Base-by-base conservation (phyloP, 2,797 vertebrate species). In the Mormyrops attenuatus region DNA sequence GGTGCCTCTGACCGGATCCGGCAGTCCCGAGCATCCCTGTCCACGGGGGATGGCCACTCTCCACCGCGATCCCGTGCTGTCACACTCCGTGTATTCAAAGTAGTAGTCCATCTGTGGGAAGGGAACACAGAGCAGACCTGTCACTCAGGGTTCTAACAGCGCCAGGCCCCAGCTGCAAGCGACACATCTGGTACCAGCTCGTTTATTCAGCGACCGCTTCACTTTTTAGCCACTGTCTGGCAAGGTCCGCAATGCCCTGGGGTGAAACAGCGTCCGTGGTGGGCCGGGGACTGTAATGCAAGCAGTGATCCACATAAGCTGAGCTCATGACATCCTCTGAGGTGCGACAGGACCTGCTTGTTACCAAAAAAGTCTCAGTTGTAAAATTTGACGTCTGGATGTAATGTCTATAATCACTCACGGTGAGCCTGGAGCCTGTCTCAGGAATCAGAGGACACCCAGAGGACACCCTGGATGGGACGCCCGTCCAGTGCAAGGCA, bases 21-120 rank as follows among this genome's bases (percentile, higher is more conserved):
- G 99, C 57, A 99, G 95, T 93, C 97, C 97, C 15, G 94, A 92
- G 93, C 99, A 99, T 90, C 94, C 96, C 0, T 95, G 94, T 0
- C 90, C 95, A 57, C 97, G 97, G 0, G 98, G 98, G 92, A 99
- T 96, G 92, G 98, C 98, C 87, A 99, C 99, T 91, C 99, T 96
- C 99, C 99, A 99, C 90, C 99, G 96, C 89, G 98, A 98, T 90
- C 98, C 98, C 4, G 96, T 98, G 93, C 97, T 97, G 94, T 99
- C 98, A 89, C 99, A 99, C 91, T 99, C 98, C 0, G 98, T 99
- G 94, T 99, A 99, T 94, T 99, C 97, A 90, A 97, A 99, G 96
- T 99, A 98, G 94, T 97, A 99, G 94, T 99, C 97, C 7, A 88
- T 94, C 99, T 99, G 97, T 90, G 95, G 96, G 93, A 94, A 66